Percentiles rank a stretch among this genome's conserved stretches.
These are phyloP conservation scores for Brassicogethes aeneus DNA, from an alignment of 2,888 invertebrate species.

Conservation along the genomic window DNA sequence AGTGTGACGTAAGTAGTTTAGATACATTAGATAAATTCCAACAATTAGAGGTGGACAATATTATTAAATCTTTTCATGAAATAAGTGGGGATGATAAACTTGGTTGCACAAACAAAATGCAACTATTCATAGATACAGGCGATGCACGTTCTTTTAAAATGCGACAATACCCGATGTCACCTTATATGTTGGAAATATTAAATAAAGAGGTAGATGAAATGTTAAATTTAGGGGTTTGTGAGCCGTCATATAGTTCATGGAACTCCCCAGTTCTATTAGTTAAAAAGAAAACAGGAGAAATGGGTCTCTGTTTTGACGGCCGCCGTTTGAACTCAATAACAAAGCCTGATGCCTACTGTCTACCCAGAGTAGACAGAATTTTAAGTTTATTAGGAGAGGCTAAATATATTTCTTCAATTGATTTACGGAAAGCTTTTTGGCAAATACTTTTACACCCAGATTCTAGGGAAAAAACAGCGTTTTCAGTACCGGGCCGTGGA, in stretches of 20 bases:
- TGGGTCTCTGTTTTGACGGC: constrained; percentile 12
- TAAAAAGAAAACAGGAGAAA: constrained; percentile 11
- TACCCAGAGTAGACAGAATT: constrained; percentile 12
- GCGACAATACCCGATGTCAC: no score
- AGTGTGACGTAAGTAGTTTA: not conserved
- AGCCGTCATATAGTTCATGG: constrained; percentile 9
- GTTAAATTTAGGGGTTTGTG: constrained; percentile 9
- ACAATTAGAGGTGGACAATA: constrained; percentile 2
- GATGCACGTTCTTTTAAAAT: constrained; percentile 7
- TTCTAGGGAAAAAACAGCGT: no score
- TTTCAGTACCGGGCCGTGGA: no score
- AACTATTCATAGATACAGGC: constrained; percentile 9
- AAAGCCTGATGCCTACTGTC: constrained; percentile 9
- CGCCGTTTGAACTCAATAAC: constrained; percentile 7
- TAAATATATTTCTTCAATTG: constrained; percentile 12
- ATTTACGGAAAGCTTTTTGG: constrained; percentile 11
- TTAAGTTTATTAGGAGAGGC: no score
- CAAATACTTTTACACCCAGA: constrained; percentile 12
- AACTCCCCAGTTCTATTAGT: constrained; percentile 11
- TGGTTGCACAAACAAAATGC: constrained; percentile 10
- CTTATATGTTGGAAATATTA: no score
- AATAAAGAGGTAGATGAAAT: no score
- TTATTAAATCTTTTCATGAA: constrained; percentile 8
- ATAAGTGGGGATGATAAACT: constrained; percentile 8
- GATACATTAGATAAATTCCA: not conserved